Percentiles rank a stretch among this genome's conserved stretches.
These are phyloP conservation scores for Hozukius guyotensis DNA, from an alignment of 2,797 vertebrate species.

Conservation along the genomic window DNA sequence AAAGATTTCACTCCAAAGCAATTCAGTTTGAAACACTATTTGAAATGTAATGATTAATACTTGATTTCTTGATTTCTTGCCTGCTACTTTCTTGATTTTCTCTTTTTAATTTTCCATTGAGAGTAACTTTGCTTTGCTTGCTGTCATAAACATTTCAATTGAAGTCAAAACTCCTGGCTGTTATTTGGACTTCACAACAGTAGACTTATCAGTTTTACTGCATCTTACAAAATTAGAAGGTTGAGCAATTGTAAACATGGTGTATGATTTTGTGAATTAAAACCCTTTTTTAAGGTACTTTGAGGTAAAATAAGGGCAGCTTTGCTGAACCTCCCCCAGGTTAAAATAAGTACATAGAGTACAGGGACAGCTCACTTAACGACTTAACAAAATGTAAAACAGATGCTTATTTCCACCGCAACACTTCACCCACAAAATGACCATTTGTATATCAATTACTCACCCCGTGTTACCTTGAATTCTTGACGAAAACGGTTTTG, in stretches of 20 bases:
- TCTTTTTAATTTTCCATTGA: background rate
- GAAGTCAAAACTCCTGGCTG: background rate
- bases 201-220: background rate
- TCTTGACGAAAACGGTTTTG: background rate
- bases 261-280: background rate
- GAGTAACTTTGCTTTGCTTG: background rate
- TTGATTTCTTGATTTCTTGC: background rate
- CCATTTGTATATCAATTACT: background rate
- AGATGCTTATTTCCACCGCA: constrained; percentile 12
- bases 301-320: background rate
- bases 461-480: background rate
- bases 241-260: background rate
- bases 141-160: background rate
- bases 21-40: background rate
- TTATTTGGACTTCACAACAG: background rate
- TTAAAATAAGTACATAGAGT: background rate
- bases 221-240: background rate
- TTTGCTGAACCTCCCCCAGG: background rate
- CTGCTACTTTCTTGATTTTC: background rate
- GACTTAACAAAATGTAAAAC: constrained; percentile 22
- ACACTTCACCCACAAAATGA: background rate
- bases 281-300: background rate
- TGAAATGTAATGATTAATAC: background rate
- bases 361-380: background rate
- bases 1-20: background rate